Percentiles rank a stretch among this genome's conserved stretches.
phyloP scores from a whole-genome alignment of 2,113 vertebrate genomes.

The Hippocampus mohnikei region DNA sequence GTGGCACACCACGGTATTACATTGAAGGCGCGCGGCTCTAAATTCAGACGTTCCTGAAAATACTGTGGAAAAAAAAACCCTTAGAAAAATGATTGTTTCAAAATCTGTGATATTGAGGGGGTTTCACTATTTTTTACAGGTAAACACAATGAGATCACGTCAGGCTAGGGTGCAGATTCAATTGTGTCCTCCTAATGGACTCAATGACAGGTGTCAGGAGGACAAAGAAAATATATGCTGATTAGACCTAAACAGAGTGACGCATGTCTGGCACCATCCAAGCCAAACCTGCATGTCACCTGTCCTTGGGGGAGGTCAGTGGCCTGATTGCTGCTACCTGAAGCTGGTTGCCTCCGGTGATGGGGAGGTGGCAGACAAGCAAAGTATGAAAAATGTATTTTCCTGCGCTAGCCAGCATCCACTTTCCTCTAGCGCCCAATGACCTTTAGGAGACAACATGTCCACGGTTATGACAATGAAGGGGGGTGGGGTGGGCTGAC shows the following conservation, averaged over 20 bases:
- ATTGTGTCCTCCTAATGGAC: neutral
- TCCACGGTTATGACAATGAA: neutral
- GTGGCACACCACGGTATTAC: neutral
- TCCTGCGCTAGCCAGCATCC: neutral
- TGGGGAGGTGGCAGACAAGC: neutral
- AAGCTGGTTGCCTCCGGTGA: neutral
- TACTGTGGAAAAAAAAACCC: too few relatives aligned
- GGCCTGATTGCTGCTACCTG: neutral
- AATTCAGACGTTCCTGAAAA: too few relatives aligned
- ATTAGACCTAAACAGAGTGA: neutral
- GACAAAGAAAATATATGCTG: neutral
- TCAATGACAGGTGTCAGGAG: neutral
- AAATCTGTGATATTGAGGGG: too few relatives aligned
- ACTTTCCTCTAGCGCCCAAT: neutral
- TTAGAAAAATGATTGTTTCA: too few relatives aligned
- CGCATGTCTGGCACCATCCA: neutral
- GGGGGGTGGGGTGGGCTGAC: neutral
- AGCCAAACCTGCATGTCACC: neutral
- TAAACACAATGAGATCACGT: too few relatives aligned
- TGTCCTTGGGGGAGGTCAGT: neutral
- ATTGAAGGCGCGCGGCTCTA: too few relatives aligned
- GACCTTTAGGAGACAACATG: neutral
- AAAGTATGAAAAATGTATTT: slow-evolving; percentile 9
- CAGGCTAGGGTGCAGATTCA: neutral
- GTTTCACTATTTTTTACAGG: too few relatives aligned